Base-by-base conservation (phyloP, 2,797 vertebrate species). In the Tenualosa thibaudeaui region DNA sequence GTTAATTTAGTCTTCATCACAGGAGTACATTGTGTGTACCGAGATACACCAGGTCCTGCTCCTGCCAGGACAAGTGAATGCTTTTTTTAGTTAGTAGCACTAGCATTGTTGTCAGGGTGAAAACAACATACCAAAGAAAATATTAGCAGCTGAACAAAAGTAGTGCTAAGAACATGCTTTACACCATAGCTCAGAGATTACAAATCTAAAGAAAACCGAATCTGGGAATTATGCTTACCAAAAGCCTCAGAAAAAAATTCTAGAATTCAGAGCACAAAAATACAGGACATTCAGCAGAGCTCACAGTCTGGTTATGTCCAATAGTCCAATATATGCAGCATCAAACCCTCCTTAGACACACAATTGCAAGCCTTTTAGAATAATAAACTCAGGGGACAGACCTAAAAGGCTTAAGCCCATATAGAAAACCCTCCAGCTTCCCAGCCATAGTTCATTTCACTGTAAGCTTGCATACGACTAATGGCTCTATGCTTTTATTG, bases 401-500 rank as follows among this genome's bases (percentile, higher is more conserved):
- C 31, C 13, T 40, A 75, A 75, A 75, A 75, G 15, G 68, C 68
- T 40, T 19, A 75, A 6, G 12, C 37, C 68, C 68, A 75, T 75
- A 75, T 75, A 31, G 26, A 71, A 4, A 7, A 31, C 68, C 31
- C 31, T 10, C 10, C 62, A 15, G 24, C 65, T 0, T 31, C 65
- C 65, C 65, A 71, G 2, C 65, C 31, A 75, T 75, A 75, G 13
- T 7, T 75, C 68, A 75, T 40, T 75, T 19, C 4, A 1, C 31
- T 40, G 68, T 75, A 75, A 40, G 68, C 68, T 37, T 40, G 68
- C 68, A 37, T 75, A 75, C 17, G 68, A 75, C 68, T 75, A 75
- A 75, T 75, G 68, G 68, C 68, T 43, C 13, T 37, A 12, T 37
- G 68, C 31, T 40, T 75, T 75, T 75, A 75, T 68, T 68, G 62